phyloP scores from a whole-genome alignment of 2,797 vertebrate genomes.

The Thunnus albacares region DNA sequence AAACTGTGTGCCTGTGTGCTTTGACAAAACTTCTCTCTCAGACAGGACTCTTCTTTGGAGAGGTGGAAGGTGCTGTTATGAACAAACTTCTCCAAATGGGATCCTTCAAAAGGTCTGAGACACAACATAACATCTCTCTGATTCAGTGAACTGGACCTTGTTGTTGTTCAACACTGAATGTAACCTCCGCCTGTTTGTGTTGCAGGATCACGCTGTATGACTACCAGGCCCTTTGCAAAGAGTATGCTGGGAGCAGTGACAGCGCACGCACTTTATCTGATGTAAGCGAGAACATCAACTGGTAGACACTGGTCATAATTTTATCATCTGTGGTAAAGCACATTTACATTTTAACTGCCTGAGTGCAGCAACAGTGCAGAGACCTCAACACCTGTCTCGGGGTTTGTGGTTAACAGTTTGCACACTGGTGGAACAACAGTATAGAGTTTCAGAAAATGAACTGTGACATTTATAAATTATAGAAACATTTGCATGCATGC shows the following conservation, averaged over 20 bases:
- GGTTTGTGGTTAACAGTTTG: constrained; percentile 1
- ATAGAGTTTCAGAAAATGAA: constrained; percentile 1
- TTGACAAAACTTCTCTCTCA: constrained; percentile 74
- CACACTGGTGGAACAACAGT: background rate
- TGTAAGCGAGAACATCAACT: constrained; percentile 79
- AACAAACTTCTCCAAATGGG: constrained; percentile 98
- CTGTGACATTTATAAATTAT: background rate
- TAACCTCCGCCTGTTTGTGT: constrained; percentile 23
- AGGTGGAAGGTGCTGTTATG: constrained; percentile 97
- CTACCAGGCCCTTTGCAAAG: constrained; percentile 96
- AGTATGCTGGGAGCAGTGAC: constrained; percentile 95
- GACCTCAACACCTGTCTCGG: background rate
- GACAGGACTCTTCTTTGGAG: constrained; percentile 98
- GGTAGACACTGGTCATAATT: background rate
- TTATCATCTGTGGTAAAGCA: background rate
- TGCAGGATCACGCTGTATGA: constrained; percentile 95
- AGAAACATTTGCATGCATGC: too few species aligned
- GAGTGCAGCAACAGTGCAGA: background rate
- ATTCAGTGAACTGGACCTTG: background rate
- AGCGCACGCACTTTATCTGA: constrained; percentile 91
- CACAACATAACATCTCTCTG: background rate
- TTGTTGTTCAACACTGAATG: background rate
- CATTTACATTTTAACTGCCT: background rate
- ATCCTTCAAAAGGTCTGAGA: constrained; percentile 95
- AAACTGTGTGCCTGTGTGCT: constrained; percentile 23